Evolutionary conservation across 1,140 invertebrate genomes (phyloP).

Genomic region (Leptopilina clavipes): DNA sequence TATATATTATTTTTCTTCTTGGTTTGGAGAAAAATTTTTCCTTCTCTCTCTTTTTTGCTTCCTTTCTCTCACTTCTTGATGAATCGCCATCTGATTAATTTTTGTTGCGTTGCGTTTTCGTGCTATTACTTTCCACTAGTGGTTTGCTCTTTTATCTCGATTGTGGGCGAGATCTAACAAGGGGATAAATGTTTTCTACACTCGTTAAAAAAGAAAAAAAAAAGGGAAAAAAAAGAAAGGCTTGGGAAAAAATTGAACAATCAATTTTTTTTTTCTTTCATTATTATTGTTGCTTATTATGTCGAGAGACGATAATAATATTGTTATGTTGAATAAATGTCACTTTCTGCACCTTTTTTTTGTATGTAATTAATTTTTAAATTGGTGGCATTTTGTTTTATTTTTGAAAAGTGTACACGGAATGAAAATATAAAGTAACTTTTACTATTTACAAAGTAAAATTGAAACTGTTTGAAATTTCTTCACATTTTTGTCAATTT

Average conservation of each 20-base stretch:
- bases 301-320: too few species aligned
- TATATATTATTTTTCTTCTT: slow-evolving; percentile 16
- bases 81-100: slow-evolving; percentile 31
- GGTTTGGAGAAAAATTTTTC: not conserved
- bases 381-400: not conserved
- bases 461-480: too few species aligned
- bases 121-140: slow-evolving; percentile 3
- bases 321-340: not conserved
- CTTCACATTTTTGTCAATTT: too few species aligned
- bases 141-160: slow-evolving; percentile 9
- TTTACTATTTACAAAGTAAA: too few species aligned
- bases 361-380: not conserved
- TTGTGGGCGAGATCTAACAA: slow-evolving; percentile 16
- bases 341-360: not conserved
- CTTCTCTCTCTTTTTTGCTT: not conserved
- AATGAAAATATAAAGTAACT: too few species aligned
- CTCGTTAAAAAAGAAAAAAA: slow-evolving; percentile 25
- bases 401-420: too few species aligned
- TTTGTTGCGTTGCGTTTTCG: slow-evolving; percentile 29
- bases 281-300: too few species aligned
- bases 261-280: not conserved
- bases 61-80: not conserved
- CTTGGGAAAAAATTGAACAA: not conserved
- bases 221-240: too few species aligned
- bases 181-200: slow-evolving; percentile 22